Evolutionary conservation across 2,888 invertebrate genomes (phyloP).

Genomic region (Tanypteryx hageni): DNA sequence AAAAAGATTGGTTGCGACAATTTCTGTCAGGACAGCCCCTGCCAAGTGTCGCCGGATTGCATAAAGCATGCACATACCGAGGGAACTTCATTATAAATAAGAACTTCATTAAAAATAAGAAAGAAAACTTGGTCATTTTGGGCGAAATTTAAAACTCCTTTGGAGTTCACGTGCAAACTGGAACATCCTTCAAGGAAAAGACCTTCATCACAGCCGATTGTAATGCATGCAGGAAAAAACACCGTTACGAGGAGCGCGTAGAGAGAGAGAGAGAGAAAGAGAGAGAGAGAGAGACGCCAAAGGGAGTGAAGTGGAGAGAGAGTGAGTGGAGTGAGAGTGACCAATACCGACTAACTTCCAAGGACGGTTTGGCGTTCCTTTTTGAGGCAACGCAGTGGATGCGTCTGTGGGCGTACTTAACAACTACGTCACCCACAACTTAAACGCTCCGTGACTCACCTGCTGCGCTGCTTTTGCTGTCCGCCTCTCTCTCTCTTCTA

Average conservation of each 20-base stretch:
- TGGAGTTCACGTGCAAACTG: neutral
- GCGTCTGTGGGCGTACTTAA: neutral
- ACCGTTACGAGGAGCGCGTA: neutral
- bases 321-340: neutral
- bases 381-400: neutral
- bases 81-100: too few relatives aligned
- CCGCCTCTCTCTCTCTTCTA: neutral
- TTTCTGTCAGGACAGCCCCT: too few relatives aligned
- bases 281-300: neutral
- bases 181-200: neutral
- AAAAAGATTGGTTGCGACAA: too few relatives aligned
- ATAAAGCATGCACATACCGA: too few relatives aligned
- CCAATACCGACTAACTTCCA: neutral
- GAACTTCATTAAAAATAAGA: too few relatives aligned
- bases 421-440: neutral
- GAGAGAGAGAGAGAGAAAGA: too few relatives aligned
- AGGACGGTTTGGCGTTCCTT: conserved; percentile 19
- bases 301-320: neutral
- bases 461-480: neutral
- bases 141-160: too few relatives aligned
- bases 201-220: neutral
- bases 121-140: too few relatives aligned
- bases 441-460: neutral
- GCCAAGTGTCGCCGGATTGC: too few relatives aligned
- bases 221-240: too few relatives aligned